phyloP scores from a whole-genome alignment of 1,140 invertebrate genomes.

The Solenopsis invicta region DNA sequence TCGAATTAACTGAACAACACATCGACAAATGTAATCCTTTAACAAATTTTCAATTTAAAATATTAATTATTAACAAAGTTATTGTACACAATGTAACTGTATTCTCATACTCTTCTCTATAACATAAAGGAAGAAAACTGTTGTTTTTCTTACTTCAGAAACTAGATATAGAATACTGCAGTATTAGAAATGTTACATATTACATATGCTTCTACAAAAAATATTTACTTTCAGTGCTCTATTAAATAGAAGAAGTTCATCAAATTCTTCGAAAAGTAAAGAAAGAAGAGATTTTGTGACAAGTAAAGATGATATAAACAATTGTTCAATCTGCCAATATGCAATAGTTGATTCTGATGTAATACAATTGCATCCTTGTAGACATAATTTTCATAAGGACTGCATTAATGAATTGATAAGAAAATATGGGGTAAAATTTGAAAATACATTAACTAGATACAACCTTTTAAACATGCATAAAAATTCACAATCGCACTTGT shows the following conservation, averaged over 20 bases:
- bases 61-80: too few species aligned
- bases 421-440: constrained; percentile 20
- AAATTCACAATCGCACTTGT: not conserved
- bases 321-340: constrained; percentile 58
- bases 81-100: too few species aligned
- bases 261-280: constrained; percentile 24
- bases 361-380: constrained; percentile 36
- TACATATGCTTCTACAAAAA: not conserved
- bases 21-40: too few species aligned
- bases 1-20: too few species aligned
- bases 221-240: constrained; percentile 32
- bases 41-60: too few species aligned
- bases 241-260: constrained; percentile 40
- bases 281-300: not conserved
- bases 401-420: constrained; percentile 29
- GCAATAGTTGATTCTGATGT: constrained; percentile 14
- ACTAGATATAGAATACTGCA: not conserved
- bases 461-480: not conserved
- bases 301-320: constrained; percentile 36
- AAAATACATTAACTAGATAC: not conserved
- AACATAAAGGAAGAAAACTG: not conserved
- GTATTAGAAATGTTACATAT: constrained; percentile 8
- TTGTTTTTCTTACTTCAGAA: not conserved
- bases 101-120: not conserved
- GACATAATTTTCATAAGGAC: constrained; percentile 39